phyloP scores from a whole-genome alignment of 1,140 invertebrate genomes.

The Berghia stephanieae region DNA sequence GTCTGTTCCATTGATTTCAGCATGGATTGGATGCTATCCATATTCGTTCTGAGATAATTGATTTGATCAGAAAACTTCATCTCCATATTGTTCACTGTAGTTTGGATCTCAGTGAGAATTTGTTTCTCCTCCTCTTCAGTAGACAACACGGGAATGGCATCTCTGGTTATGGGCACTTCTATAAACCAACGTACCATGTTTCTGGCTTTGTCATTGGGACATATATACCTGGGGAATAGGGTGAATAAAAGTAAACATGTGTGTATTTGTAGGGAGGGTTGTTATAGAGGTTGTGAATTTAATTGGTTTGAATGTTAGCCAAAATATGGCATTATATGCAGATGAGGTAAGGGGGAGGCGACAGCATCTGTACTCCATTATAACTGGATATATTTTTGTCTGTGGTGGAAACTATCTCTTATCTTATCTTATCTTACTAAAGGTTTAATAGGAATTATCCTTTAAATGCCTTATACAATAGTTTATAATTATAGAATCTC shows the following conservation, averaged over 20 bases:
- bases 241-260: not conserved
- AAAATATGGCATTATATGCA: not conserved
- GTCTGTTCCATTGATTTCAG: not conserved
- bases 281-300: not conserved
- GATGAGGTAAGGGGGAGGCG: too few relatives aligned
- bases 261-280: not conserved
- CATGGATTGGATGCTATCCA: not conserved
- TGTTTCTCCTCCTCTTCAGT: not conserved
- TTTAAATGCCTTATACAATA: too few relatives aligned
- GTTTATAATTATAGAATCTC: too few relatives aligned
- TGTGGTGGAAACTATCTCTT: too few relatives aligned
- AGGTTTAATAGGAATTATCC: too few relatives aligned
- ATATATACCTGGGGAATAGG: not conserved
- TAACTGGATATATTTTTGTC: too few relatives aligned
- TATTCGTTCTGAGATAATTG: not conserved
- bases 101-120: not conserved
- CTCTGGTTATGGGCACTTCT: not conserved
- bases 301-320: not conserved
- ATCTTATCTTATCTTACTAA: too few relatives aligned
- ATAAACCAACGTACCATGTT: conserved; percentile 10
- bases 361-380: too few relatives aligned
- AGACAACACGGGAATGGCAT: not conserved
- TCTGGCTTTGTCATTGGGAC: not conserved
- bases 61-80: not conserved
- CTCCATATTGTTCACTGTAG: conserved; percentile 9